Base-by-base conservation (phyloP, 2,797 vertebrate species). In the Garrulus glandarius region DNA sequence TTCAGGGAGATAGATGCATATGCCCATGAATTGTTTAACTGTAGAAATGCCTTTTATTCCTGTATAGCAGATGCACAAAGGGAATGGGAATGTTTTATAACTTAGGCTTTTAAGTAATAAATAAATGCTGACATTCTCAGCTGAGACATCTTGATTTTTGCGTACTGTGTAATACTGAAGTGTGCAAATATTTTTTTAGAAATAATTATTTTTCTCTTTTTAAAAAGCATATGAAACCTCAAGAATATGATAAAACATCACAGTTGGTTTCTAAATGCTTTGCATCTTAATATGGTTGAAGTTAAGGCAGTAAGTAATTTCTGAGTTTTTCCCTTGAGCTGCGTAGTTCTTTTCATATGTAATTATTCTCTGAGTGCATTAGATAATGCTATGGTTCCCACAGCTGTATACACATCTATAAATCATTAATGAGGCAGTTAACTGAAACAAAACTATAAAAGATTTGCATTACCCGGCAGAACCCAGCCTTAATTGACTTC, bases 341-440 rank as follows among this genome's bases (percentile, higher is more conserved):
- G 76, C 56, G 32, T 95, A 93, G 93, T 87, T 98, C 97, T 98
- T 98, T 98, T 98, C 96, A 98, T 96, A 97, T 97, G 97, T 98
- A 98, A 98, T 98, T 98, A 98, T 98, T 98, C 97, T 98, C 95
- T 91, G 95, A 98, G 97, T 97, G 97, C 97, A 96, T 98, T 97
- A 98, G 97, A 98, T 98, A 98, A 98, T 97, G 95, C 96, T 95
- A 82, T 97, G 91, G 93, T 98, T 98, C 97, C 97, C 97, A 97
- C 96, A 98, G 98, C 97, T 98, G 96, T 97, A 97, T 97, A 97
- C 96, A 98, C 96, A 98, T 97, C 96, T 97, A 98, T 98, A 98
- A 98, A 98, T 98, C 97, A 98, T 98, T 98, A 98, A 98, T 98
- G 98, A 98, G 97, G 97, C 97, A 98, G 97, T 98, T 98, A 98